Evolutionary conservation across 1,140 invertebrate species (phyloP).

Genomic region (Belonocnema kinseyi): DNA sequence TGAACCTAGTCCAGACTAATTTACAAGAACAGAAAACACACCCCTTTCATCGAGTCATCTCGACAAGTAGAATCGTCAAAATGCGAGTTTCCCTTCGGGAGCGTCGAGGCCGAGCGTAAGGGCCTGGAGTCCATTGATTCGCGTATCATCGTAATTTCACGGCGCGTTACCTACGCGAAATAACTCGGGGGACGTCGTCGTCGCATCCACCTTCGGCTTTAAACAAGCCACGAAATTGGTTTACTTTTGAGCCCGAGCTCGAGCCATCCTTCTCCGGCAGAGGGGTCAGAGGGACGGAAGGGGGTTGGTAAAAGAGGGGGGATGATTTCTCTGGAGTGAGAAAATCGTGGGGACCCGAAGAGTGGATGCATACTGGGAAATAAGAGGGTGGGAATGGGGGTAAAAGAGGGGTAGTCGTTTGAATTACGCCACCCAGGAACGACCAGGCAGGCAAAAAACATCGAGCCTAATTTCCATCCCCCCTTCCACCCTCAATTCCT

Average conservation of each 20-base stretch:
- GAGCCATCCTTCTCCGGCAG: constrained; percentile 1
- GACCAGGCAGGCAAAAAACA: constrained; percentile 59
- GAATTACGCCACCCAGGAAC: constrained; percentile 57
- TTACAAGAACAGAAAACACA: not conserved
- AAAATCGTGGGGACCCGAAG: constrained; percentile 34
- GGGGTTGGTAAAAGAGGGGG: not conserved
- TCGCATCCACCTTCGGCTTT: constrained; percentile 66
- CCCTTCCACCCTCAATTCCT: constrained; percentile 32
- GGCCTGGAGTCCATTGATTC: constrained; percentile 70
- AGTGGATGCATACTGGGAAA: constrained; percentile 28
- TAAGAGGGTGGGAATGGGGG: constrained; percentile 20
- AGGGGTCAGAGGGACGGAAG: constrained; percentile 10
- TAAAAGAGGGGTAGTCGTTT: constrained; percentile 36
- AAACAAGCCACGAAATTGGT: constrained; percentile 76
- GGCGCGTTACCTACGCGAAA: constrained; percentile 75
- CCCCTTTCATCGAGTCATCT: constrained; percentile 10
- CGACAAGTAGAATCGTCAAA: constrained; percentile 35
- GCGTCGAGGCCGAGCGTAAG: constrained; percentile 24
- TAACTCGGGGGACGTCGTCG: constrained; percentile 70
- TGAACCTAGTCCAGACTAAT: not conserved
- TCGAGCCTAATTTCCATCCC: constrained; percentile 67
- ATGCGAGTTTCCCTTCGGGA: constrained; percentile 53
- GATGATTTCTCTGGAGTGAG: not conserved
- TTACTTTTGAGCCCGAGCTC: constrained; percentile 64
- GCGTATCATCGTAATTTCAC: constrained; percentile 76